phyloP scores from a whole-genome alignment of 2,797 vertebrate genomes.

The Silurus lanzhouensis region DNA sequence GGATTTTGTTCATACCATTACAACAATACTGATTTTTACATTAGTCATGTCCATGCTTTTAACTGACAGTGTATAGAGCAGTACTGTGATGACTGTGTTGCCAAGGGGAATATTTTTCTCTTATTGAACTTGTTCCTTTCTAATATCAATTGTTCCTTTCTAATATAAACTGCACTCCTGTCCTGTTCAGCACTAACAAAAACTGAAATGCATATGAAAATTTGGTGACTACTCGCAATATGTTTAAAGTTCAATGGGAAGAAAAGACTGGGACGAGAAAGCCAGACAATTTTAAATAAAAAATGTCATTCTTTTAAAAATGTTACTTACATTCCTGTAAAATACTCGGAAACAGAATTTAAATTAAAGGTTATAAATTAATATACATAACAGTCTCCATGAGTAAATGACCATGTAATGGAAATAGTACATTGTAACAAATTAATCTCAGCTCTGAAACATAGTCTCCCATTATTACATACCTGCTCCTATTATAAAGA shows the following conservation, averaged over 20 bases:
- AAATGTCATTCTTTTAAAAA: neutral
- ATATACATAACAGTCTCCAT: neutral
- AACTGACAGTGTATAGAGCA: neutral
- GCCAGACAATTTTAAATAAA: neutral
- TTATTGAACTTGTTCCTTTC: neutral
- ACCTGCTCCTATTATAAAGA: slow-evolving; percentile 70
- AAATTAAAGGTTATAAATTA: neutral
- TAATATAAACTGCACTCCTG: neutral
- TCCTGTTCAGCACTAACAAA: neutral
- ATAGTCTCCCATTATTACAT: slow-evolving; percentile 57
- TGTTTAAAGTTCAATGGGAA: neutral
- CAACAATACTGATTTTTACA: neutral
- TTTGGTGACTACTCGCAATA: neutral
- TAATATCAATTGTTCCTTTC: too few relatives aligned
- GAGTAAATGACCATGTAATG: neutral
- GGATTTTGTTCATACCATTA: neutral
- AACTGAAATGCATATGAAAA: neutral
- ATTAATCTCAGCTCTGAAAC: neutral
- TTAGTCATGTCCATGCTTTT: neutral
- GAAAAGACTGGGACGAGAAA: neutral
- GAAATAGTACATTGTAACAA: neutral
- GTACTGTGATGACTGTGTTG: neutral
- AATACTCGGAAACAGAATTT: neutral
- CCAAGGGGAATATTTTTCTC: neutral
- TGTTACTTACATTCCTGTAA: neutral